Evolutionary conservation across 2,888 invertebrate genomes (phyloP).

Genomic region (Invenusta paracnida): DNA sequence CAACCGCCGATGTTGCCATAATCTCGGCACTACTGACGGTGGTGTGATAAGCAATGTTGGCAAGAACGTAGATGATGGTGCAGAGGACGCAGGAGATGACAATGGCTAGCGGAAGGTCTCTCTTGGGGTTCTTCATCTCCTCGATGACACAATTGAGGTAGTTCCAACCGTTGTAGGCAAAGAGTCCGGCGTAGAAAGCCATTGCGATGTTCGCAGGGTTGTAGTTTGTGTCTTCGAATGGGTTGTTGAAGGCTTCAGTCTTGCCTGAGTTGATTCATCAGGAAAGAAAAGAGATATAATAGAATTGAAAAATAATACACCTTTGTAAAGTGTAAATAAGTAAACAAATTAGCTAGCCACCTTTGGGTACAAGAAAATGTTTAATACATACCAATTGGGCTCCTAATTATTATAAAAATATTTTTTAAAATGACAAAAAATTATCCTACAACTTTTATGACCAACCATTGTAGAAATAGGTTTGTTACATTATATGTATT

Average conservation of each 20-base stretch:
- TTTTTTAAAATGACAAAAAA: too few relatives aligned
- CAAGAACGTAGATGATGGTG: conserved; percentile 85
- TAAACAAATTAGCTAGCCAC: too few relatives aligned
- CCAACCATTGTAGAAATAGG: too few relatives aligned
- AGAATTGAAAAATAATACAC: too few relatives aligned
- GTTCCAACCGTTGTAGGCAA: conserved; percentile 99
- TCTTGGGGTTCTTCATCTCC: conserved; percentile 91
- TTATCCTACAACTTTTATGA: too few relatives aligned
- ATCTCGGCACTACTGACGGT: conserved; percentile 86
- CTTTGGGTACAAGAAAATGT: too few relatives aligned
- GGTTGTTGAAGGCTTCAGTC: conserved; percentile 65
- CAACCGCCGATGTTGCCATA: conserved; percentile 85
- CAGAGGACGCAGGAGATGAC: conserved; percentile 88
- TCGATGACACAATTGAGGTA: conserved; percentile 98
- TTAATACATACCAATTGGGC: too few relatives aligned
- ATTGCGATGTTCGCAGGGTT: conserved; percentile 82
- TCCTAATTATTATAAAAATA: too few relatives aligned
- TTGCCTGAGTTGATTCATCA: too few relatives aligned
- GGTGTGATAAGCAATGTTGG: conserved; percentile 93
- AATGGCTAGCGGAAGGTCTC: conserved; percentile 86
- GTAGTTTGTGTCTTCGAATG: conserved; percentile 81
- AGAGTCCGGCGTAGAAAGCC: conserved; percentile 96
- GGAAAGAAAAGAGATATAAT: too few relatives aligned
- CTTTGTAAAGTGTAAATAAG: too few relatives aligned
- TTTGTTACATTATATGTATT: too few relatives aligned